Evolutionary conservation across 2,888 invertebrate genomes (phyloP).

Genomic region (Boloria selene): DNA sequence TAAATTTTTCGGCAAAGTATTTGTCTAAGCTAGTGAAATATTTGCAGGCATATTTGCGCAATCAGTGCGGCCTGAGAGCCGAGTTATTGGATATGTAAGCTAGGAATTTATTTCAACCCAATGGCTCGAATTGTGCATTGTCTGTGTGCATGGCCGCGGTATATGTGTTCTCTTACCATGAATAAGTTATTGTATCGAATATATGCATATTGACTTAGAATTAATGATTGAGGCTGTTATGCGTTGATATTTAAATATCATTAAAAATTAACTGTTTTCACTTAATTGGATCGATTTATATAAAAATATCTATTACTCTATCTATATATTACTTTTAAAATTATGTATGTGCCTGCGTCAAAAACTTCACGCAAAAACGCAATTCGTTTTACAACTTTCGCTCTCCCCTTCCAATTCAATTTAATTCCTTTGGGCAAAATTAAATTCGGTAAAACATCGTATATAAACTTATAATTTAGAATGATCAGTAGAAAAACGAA

Average conservation of each 20-base stretch:
- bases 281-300: too few relatives aligned
- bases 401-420: too few relatives aligned
- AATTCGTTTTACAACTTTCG: too few relatives aligned
- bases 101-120: conserved; percentile 30
- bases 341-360: too few relatives aligned
- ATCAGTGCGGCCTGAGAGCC: conserved; percentile 18
- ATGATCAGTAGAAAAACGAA: too few relatives aligned
- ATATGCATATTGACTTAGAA: conserved; percentile 3
- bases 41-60: conserved; percentile 27
- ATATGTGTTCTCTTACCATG: conserved; percentile 7
- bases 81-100: conserved; percentile 27
- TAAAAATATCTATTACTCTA: too few relatives aligned
- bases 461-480: too few relatives aligned
- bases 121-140: conserved; percentile 26
- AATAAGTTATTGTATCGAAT: conserved; percentile 7
- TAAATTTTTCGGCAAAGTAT: conserved; percentile 3
- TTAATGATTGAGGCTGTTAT: neutral
- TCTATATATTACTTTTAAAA: too few relatives aligned
- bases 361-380: too few relatives aligned
- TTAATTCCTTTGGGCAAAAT: too few relatives aligned
- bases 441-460: too few relatives aligned
- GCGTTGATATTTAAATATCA: neutral
- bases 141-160: conserved; percentile 10
- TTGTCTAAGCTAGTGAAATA: conserved; percentile 6
- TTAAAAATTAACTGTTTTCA: neutral